These are phyloP conservation scores for Eupithecia exiguata DNA, from an alignment of 2,888 invertebrate species.

Conservation along the genomic window DNA sequence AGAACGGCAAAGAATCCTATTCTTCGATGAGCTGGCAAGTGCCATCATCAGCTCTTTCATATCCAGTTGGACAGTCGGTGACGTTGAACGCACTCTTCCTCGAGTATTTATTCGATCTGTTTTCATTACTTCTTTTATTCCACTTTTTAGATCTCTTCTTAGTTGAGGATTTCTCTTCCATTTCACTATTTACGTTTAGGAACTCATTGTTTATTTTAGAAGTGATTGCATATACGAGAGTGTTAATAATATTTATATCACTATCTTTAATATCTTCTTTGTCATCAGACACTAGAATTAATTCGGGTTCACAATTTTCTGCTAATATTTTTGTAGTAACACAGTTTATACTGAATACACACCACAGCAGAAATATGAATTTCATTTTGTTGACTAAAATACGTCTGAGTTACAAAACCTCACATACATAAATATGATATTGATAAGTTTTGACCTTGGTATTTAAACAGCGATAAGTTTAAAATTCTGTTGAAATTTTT, in stretches of 20 bases:
- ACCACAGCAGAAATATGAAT: constrained; percentile 4
- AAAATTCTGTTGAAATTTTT: neutral
- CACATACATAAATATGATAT: neutral
- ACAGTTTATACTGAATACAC: constrained; percentile 1
- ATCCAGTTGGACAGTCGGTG: constrained; percentile 6
- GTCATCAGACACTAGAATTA: neutral
- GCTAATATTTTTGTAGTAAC: constrained; percentile 3
- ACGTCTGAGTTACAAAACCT: neutral
- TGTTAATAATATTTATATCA: neutral
- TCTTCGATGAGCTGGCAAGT: constrained; percentile 16
- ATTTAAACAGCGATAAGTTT: neutral
- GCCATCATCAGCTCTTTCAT: constrained; percentile 16
- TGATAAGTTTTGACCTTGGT: neutral
- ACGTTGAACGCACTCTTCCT: constrained; percentile 9
- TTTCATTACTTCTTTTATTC: neutral
- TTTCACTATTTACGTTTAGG: neutral
- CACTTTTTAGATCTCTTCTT: neutral
- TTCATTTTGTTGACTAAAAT: constrained; percentile 10
- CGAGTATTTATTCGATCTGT: neutral
- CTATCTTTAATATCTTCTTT: neutral
- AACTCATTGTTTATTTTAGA: neutral
- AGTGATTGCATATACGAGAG: neutral
- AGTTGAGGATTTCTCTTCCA: neutral
- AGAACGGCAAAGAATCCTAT: neutral
- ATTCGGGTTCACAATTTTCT: neutral